Conservation (phyloP, 2,797 vertebrate species). For the Esox masquinongy region DNA sequence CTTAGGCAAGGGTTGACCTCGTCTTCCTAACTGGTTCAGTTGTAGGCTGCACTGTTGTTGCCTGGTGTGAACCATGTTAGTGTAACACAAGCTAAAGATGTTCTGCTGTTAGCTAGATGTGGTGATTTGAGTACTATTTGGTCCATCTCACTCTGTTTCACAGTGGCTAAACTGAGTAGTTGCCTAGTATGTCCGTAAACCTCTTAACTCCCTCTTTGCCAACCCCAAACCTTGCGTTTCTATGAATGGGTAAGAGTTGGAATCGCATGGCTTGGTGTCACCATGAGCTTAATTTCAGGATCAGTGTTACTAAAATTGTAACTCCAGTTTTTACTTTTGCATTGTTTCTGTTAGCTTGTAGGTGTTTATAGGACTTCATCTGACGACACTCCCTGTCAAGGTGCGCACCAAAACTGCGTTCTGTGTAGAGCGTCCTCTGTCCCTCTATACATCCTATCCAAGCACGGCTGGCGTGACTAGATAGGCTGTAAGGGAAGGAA, state of each 20-base stretch:
- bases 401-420: constrained; percentile 70
- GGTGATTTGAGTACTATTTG: constrained; percentile 51
- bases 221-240: constrained; percentile 23
- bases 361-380: constrained; percentile 15
- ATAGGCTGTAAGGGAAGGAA: constrained; percentile 61
- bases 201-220: constrained; percentile 6
- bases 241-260: constrained; percentile 24
- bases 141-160: constrained; percentile 60
- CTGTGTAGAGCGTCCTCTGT: constrained; percentile 25
- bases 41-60: constrained; percentile 47
- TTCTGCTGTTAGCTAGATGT: constrained; percentile 58
- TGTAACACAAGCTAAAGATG: constrained; percentile 54
- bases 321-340: constrained; percentile 32
- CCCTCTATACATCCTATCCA: background rate
- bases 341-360: constrained; percentile 46
- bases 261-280: constrained; percentile 30
- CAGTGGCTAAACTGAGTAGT: constrained; percentile 54
- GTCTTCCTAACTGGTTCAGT: constrained; percentile 53
- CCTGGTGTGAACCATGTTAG: constrained; percentile 52
- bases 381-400: constrained; percentile 56
- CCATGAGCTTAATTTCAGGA: constrained; percentile 28
- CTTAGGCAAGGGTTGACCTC: constrained; percentile 55
- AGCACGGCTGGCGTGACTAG: constrained; percentile 51
- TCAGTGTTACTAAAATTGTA: constrained; percentile 17
- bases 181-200: constrained; percentile 8